Evolutionary conservation across 2,797 vertebrate genomes (phyloP).

Genomic region (Ctenopoma multispine): DNA sequence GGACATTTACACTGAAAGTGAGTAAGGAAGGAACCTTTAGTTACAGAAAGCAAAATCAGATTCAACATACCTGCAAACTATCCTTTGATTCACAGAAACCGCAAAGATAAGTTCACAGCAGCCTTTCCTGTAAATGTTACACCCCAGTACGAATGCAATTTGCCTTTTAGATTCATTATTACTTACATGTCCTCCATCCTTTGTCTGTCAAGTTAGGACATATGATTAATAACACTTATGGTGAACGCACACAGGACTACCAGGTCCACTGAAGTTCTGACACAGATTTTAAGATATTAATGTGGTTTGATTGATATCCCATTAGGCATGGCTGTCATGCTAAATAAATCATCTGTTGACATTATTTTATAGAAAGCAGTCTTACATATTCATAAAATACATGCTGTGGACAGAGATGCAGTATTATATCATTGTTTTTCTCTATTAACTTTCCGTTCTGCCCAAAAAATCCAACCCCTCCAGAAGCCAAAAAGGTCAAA

Average conservation of each 20-base stretch:
- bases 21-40: neutral
- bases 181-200: constrained; percentile 50
- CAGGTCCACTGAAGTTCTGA: constrained; percentile 48
- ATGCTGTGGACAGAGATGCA: constrained; percentile 37
- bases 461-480: constrained; percentile 14
- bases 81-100: constrained; percentile 7
- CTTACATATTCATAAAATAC: constrained; percentile 65
- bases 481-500: constrained; percentile 30
- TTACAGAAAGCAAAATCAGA: neutral
- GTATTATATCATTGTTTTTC: constrained; percentile 34
- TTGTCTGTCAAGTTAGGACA: constrained; percentile 30
- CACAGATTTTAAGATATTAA: constrained; percentile 64
- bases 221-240: constrained; percentile 64
- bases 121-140: constrained; percentile 1
- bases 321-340: constrained; percentile 63
- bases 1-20: neutral
- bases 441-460: constrained; percentile 33
- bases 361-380: constrained; percentile 61
- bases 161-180: constrained; percentile 6
- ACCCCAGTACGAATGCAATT: neutral
- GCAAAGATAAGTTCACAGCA: constrained; percentile 3
- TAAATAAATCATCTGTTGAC: constrained; percentile 72
- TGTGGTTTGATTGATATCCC: constrained; percentile 73
- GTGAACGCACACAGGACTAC: constrained; percentile 35
- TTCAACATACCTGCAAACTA: neutral